Conservation (phyloP, 2,888 invertebrate species). For the Malthinus seriepunctatus region DNA sequence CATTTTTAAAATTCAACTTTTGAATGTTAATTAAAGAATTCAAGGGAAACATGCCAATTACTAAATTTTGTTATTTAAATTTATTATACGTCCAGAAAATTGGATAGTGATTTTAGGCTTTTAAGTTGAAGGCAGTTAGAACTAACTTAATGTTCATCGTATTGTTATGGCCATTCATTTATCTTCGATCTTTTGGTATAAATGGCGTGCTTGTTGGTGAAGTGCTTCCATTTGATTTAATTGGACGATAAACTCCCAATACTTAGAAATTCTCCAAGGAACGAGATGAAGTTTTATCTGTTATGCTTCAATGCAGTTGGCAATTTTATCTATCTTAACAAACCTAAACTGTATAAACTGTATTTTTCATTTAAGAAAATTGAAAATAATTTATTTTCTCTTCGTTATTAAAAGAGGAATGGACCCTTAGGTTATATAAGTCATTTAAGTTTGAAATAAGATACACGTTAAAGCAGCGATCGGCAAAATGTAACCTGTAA, state of each 20-base stretch:
- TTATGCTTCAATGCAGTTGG: conserved; percentile 24
- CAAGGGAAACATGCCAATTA: conserved; percentile 1
- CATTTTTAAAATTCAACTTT: conserved; percentile 9
- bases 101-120: conserved; percentile 6
- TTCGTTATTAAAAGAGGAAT: too few relatives aligned
- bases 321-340: conserved; percentile 21
- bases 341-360: conserved; percentile 16
- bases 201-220: conserved; percentile 41
- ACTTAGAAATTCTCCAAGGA: conserved; percentile 36
- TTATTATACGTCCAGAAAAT: neutral
- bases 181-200: conserved; percentile 47
- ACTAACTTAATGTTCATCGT: conserved; percentile 26
- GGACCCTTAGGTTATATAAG: neutral
- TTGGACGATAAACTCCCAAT: conserved; percentile 46
- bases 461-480: conserved; percentile 18
- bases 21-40: conserved; percentile 8
- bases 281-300: conserved; percentile 28
- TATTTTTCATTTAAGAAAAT: conserved; percentile 19
- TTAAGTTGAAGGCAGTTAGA: conserved; percentile 20
- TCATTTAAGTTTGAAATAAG: conserved; percentile 22
- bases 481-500: conserved; percentile 23
- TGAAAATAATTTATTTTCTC: conserved; percentile 15
- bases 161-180: conserved; percentile 26
- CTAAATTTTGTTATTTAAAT: conserved; percentile 1
- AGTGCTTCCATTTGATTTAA: conserved; percentile 50